Percentiles rank a stretch among this genome's conserved stretches.
phyloP scores from a whole-genome alignment of 2,888 invertebrate genomes.

The Rambutsinella grinnellia region DNA sequence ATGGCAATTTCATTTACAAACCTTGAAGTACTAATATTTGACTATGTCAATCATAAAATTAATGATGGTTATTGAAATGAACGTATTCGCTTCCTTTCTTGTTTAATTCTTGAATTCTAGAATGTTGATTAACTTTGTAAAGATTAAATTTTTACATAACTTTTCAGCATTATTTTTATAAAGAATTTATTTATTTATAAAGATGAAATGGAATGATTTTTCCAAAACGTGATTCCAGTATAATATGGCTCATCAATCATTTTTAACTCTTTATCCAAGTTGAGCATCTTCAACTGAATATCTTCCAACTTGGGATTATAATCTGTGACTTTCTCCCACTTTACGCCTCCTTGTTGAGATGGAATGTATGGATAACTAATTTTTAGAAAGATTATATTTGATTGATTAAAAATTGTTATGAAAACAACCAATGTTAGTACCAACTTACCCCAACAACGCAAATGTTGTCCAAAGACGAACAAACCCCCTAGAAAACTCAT shows the following conservation, averaged over 20 bases:
- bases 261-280: constrained; percentile 46
- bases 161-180: too few species aligned
- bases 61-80: too few species aligned
- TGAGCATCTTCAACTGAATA: constrained; percentile 39
- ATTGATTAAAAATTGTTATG: background rate
- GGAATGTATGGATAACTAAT: constrained; percentile 31
- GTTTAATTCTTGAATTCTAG: too few species aligned
- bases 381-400: background rate
- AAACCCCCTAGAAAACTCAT: constrained; percentile 47
- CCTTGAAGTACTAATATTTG: too few species aligned
- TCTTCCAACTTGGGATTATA: constrained; percentile 17
- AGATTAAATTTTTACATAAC: too few species aligned
- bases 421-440: background rate
- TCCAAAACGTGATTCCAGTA: constrained; percentile 59
- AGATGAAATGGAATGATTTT: constrained; percentile 49
- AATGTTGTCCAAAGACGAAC: constrained; percentile 54
- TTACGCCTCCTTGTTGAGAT: constrained; percentile 12
- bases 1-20: too few species aligned
- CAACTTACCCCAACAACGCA: constrained; percentile 49
- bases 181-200: too few species aligned
- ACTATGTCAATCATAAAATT: too few species aligned
- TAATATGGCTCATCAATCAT: constrained; percentile 60
- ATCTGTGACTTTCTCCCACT: constrained; percentile 21
- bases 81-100: too few species aligned
- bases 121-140: too few species aligned